A percentile compares a stretch with the other conserved stretches of the same genome.
Evolutionary conservation across 1,140 invertebrate species (phyloP).

Genomic region (Drosophila pectinifera): DNA sequence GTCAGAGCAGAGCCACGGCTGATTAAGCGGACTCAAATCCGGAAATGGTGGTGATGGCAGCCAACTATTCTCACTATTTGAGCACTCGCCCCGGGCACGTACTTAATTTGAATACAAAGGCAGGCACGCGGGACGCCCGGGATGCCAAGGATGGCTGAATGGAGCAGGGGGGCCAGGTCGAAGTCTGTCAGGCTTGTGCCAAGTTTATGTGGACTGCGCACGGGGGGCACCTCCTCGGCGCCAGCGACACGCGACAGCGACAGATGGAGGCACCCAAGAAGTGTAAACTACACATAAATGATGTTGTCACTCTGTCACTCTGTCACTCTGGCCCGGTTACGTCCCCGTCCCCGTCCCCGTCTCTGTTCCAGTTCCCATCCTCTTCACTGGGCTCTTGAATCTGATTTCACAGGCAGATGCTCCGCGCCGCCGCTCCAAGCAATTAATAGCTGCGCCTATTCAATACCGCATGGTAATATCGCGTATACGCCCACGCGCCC

Average conservation of each 20-base stretch:
- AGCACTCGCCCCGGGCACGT: constrained; percentile 36
- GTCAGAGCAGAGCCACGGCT: constrained; percentile 2
- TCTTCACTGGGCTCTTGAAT: constrained; percentile 37
- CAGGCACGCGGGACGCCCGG: not conserved
- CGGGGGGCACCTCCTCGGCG: not conserved
- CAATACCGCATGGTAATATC: constrained; percentile 45
- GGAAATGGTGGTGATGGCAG: constrained; percentile 35
- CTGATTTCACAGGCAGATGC: constrained; percentile 1
- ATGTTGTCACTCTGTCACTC: constrained; percentile 57
- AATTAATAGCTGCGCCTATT: constrained; percentile 47
- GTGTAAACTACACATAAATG: constrained; percentile 60
- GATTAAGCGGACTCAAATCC: constrained; percentile 25
- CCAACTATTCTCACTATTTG: constrained; percentile 44
- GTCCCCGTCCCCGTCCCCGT: no score
- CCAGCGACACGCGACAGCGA: no score
- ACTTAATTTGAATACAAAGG: constrained; percentile 47
- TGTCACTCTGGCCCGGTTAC: not conserved
- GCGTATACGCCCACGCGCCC: constrained; percentile 39
- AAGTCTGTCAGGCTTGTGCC: constrained; percentile 15
- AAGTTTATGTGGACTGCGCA: constrained; percentile 16
- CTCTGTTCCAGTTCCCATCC: not conserved
- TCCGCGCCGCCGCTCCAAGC: not conserved
- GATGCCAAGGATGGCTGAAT: constrained; percentile 7
- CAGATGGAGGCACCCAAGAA: no score
- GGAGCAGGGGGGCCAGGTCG: not conserved